Evolutionary conservation across 2,888 invertebrate genomes (phyloP).

Genomic region (Colostygia pectinataria): DNA sequence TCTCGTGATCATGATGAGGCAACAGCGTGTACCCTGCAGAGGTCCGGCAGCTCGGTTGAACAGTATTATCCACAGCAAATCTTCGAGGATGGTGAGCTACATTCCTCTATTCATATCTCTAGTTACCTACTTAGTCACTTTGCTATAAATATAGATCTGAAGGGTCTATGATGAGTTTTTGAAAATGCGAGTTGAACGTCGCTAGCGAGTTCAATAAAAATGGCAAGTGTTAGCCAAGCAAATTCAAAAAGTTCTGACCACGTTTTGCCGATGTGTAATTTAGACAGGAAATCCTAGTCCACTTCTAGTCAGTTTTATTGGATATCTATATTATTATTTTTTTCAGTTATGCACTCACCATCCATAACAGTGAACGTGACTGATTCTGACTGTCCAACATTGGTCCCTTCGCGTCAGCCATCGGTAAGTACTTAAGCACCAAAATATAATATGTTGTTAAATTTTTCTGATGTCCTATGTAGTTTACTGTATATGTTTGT

Average conservation of each 20-base stretch:
- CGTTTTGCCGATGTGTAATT: too few species aligned
- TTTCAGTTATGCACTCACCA: constrained; percentile 43
- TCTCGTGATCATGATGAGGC: constrained; percentile 58
- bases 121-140: too few species aligned
- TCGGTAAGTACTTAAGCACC: background rate
- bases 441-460: too few species aligned
- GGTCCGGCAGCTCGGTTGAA: constrained; percentile 55
- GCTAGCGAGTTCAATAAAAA: too few species aligned
- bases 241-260: too few species aligned
- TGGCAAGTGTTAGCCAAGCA: too few species aligned
- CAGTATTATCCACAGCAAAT: constrained; percentile 50
- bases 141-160: too few species aligned
- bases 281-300: too few species aligned
- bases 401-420: constrained; percentile 1
- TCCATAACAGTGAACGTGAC: constrained; percentile 64
- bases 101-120: background rate
- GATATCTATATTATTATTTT: background rate
- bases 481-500: background rate
- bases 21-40: constrained; percentile 45
- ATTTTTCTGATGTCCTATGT: too few species aligned
- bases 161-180: too few species aligned
- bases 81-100: constrained; percentile 46
- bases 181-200: too few species aligned
- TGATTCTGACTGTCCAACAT: constrained; percentile 43
- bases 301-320: too few species aligned